Evolutionary conservation across 2,888 invertebrate species (phyloP).

Genomic region (Cosmia trapezina): DNA sequence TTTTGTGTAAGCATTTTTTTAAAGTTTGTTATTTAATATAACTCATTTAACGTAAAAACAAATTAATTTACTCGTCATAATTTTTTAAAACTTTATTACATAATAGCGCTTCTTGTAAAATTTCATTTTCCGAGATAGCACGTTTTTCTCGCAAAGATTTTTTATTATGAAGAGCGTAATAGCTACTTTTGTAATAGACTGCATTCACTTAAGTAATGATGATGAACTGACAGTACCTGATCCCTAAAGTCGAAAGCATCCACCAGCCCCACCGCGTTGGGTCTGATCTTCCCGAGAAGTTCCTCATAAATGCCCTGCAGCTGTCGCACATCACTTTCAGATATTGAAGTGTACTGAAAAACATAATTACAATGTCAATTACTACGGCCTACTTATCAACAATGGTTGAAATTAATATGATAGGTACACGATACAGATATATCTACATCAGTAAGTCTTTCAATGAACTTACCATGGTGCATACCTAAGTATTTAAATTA

Average conservation of each 20-base stretch:
- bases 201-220: neutral
- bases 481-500: neutral
- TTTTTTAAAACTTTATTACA: no score
- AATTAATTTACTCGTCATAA: no score
- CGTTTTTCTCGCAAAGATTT: no score
- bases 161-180: neutral
- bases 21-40: no score
- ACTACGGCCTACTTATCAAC: neutral
- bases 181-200: neutral
- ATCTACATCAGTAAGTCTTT: no score
- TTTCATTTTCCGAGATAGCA: no score
- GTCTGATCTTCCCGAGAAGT: conserved; percentile 93
- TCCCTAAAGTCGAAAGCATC: conserved; percentile 97
- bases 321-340: conserved; percentile 85
- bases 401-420: neutral
- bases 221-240: conserved; percentile 83
- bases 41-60: no score
- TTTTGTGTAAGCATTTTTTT: no score
- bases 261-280: conserved; percentile 96
- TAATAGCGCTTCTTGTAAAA: no score
- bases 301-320: conserved; percentile 93
- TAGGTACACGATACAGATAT: no score
- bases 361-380: neutral
- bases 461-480: no score
- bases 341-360: conserved; percentile 91